Conservation (phyloP, 35 echinoderm and acorn worm genomes). For the Apostichopus californicus region DNA sequence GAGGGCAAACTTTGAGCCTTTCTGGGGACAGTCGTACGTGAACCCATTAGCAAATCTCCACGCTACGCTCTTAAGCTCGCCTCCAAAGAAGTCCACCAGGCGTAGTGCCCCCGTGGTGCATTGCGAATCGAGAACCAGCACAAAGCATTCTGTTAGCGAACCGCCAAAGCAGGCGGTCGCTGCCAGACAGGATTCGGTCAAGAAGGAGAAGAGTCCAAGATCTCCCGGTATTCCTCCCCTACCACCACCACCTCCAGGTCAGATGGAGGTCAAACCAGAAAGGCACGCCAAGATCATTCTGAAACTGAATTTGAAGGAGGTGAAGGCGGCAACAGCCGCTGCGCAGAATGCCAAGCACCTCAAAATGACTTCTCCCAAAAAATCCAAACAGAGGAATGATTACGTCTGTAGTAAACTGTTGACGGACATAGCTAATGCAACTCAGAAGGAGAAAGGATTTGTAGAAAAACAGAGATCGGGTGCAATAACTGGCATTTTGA, state of each 20-base stretch:
- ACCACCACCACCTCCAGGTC: neutral
- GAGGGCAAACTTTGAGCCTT: constrained; percentile 96
- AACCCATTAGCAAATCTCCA: constrained; percentile 47
- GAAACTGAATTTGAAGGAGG: constrained; percentile 53
- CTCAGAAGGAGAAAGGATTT: constrained; percentile 68
- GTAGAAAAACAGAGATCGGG: neutral
- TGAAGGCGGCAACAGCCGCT: constrained; percentile 36
- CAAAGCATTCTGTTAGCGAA: neutral
- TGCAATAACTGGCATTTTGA: constrained; percentile 26
- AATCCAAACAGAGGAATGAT: constrained; percentile 26
- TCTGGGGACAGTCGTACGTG: constrained; percentile 89
- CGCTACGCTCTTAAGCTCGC: constrained; percentile 29
- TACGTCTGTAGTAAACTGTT: constrained; percentile 77
- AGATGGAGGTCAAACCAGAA: constrained; percentile 18
- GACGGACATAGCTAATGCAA: constrained; percentile 85
- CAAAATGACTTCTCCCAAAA: constrained; percentile 19
- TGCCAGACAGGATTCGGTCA: neutral
- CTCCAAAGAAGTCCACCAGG: constrained; percentile 22
- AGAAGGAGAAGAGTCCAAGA: neutral
- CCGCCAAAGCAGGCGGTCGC: neutral
- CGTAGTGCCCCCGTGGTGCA: neutral
- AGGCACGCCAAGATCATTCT: constrained; percentile 51
- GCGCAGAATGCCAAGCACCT: constrained; percentile 29
- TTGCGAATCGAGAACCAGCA: neutral
- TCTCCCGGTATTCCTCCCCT: neutral